Conservation (phyloP, 53 echinoderm and acorn worm genomes). For the Stichopus horrens region DNA sequence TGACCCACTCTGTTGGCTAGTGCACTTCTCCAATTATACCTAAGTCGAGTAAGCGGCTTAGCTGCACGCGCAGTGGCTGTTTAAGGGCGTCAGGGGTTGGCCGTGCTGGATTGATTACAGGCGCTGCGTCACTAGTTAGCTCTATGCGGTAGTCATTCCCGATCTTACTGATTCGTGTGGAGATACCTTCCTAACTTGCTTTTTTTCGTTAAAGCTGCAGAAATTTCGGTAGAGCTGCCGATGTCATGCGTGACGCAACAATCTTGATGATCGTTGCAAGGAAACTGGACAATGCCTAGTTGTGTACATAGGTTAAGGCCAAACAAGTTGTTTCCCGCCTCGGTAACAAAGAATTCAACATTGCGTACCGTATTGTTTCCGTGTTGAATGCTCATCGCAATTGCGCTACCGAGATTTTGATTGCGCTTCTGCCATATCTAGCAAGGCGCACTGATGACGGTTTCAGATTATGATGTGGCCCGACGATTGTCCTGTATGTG, state of each 20-base stretch:
- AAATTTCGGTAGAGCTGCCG: neutral
- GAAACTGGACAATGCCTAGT: slow-evolving; percentile 39
- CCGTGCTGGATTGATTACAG: slow-evolving; percentile 40
- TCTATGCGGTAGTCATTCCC: slow-evolving; percentile 31
- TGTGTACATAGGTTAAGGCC: slow-evolving; percentile 29
- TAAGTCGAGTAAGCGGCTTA: slow-evolving; percentile 11
- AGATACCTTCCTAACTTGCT: neutral
- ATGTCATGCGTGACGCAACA: neutral
- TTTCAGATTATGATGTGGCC: slow-evolving; percentile 23
- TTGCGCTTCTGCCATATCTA: slow-evolving; percentile 21
- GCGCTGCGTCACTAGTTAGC: slow-evolving; percentile 27
- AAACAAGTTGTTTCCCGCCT: slow-evolving; percentile 6
- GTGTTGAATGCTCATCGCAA: neutral
- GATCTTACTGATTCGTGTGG: slow-evolving; percentile 20
- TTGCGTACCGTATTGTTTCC: neutral
- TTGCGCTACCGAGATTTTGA: slow-evolving; percentile 37
- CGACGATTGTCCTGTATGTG: slow-evolving; percentile 39
- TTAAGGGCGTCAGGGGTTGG: slow-evolving; percentile 35
- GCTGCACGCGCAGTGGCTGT: neutral
- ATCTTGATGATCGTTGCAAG: neutral
- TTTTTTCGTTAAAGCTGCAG: neutral
- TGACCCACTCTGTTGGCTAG: slow-evolving; percentile 16
- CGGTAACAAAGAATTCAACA: neutral
- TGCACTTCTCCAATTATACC: slow-evolving; percentile 26
- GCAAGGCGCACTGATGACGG: slow-evolving; percentile 21